phyloP scores from a whole-genome alignment of 1,140 invertebrate species.

The Belonocnema kinseyi region DNA sequence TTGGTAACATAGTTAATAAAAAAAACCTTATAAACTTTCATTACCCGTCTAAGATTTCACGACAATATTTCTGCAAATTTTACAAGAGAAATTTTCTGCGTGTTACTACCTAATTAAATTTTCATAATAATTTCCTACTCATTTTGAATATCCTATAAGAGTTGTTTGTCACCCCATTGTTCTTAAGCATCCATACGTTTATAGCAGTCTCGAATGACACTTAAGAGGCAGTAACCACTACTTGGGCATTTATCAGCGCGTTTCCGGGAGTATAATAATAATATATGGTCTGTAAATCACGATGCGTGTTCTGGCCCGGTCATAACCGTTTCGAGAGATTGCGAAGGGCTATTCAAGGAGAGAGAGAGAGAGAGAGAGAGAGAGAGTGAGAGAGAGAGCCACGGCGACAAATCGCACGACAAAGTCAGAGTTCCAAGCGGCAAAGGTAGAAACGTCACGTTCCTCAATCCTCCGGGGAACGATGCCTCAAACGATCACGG shows the following conservation, averaged over 20 bases:
- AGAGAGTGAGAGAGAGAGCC: conserved; percentile 12
- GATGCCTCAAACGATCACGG: conserved; percentile 74
- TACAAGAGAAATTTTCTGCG: no score
- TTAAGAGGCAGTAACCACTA: conserved; percentile 23
- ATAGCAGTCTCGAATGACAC: conserved; percentile 17
- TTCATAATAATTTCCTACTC: background rate
- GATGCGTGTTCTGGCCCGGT: conserved; percentile 26
- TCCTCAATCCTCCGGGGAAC: conserved; percentile 66
- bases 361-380: background rate
- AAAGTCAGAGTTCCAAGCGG: conserved; percentile 49
- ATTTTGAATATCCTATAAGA: background rate
- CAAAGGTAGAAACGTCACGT: conserved; percentile 65
- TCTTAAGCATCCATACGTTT: background rate
- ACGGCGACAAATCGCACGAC: conserved; percentile 58
- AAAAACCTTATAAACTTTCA: no score
- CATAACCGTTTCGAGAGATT: conserved; percentile 15
- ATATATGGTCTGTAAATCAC: conserved; percentile 27
- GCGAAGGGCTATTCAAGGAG: conserved; percentile 4
- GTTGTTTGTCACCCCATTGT: background rate
- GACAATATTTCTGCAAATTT: no score
- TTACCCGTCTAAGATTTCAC: no score
- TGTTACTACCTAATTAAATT: background rate
- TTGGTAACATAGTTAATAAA: no score
- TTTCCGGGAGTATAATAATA: conserved; percentile 16
- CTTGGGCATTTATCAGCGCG: conserved; percentile 21